Evolutionary conservation across 2,797 vertebrate genomes (phyloP), one percentile per base, ranked within the genome.

Genomic region (Chromis chromis): DNA sequence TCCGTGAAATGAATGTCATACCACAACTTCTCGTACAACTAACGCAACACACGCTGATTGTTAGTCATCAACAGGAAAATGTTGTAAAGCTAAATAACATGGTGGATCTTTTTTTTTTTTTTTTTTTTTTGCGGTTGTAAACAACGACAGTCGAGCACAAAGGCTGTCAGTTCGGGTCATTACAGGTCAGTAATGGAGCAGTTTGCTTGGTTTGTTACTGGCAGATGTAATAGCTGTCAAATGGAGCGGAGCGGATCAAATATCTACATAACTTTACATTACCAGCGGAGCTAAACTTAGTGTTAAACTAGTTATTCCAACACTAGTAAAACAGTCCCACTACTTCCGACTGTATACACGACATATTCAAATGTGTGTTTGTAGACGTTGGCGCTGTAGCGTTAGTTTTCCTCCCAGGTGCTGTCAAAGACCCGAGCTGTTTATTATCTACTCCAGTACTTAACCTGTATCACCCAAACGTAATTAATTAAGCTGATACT

Each of bases 201-300:
- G 36, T 10, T 24, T 16, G 4, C 40, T 40, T 31, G 49, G 24
- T 31, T 53, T 11, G 33, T 36, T 3, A 36, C 50, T 22, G 19
- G 16, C 6, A 4, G 39, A 61, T 56, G 48, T 36, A 53, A 31
- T 3, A 67, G 19, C 68, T 76, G 65, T 58, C 69, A 50, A 39
- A 21, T 2, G n/a, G 24, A 63, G 21, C 22, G 21, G 25, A 55
- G 6, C 70, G 39, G 70, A 56, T 66, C 49, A 40, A 12, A 4
- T 53, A 54, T 42, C 27, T 33, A 6, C 21, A n/a, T 6, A 9
- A 31, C 40, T 14, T 42, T 12, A 49, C 46, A n/a, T 22, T 39
- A 1, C 6, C 19, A 31, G 28, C 6, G n/a, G 0, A 22, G 9
- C 9, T 4, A 55, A 55, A 60, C 17, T 19, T 17, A 14, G 17